Percentiles rank a stretch among this genome's conserved stretches.
phyloP scores from a whole-genome alignment of 1,140 invertebrate genomes.

The Globodera rostochiensis region DNA sequence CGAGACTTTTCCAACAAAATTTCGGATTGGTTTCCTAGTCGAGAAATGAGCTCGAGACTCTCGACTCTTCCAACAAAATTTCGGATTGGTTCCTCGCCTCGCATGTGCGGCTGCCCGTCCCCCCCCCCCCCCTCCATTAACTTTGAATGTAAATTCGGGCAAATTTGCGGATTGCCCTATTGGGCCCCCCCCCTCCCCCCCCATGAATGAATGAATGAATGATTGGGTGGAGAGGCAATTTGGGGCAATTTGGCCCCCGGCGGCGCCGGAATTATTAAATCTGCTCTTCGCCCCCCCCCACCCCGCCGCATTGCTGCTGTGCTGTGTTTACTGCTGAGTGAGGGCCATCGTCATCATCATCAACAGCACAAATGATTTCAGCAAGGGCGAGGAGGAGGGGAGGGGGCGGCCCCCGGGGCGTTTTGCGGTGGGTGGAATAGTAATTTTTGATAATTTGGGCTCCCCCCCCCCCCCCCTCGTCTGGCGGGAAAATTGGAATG shows the following conservation, averaged over 20 bases:
- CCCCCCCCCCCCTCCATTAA: not conserved
- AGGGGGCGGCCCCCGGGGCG: not conserved
- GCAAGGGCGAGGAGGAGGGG: slow-evolving; percentile 6
- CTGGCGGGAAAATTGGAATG: not conserved
- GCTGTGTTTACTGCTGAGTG: not conserved
- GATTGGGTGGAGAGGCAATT: not conserved
- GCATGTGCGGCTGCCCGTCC: not conserved
- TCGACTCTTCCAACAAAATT: no score
- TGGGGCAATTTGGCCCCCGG: slow-evolving; percentile 5
- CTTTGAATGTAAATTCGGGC: not conserved
- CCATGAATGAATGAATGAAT: not conserved
- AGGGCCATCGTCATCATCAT: not conserved
- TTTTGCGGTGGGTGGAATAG: slow-evolving; percentile 10
- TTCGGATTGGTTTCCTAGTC: no score
- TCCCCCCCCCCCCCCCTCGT: not conserved
- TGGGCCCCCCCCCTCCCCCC: not conserved
- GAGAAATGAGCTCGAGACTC: no score
- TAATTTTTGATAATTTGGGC: slow-evolving; percentile 33
- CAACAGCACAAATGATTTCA: not conserved
- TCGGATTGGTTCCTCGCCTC: no score
- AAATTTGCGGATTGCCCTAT: not conserved
- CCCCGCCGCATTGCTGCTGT: not conserved
- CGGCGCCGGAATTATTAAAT: slow-evolving; percentile 30
- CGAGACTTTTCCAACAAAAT: no score
- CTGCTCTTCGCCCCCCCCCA: not conserved